A percentile compares a stretch with the other conserved stretches of the same genome.
Evolutionary conservation across 2,888 invertebrate species (phyloP).

Genomic region (Apamea monoglypha): DNA sequence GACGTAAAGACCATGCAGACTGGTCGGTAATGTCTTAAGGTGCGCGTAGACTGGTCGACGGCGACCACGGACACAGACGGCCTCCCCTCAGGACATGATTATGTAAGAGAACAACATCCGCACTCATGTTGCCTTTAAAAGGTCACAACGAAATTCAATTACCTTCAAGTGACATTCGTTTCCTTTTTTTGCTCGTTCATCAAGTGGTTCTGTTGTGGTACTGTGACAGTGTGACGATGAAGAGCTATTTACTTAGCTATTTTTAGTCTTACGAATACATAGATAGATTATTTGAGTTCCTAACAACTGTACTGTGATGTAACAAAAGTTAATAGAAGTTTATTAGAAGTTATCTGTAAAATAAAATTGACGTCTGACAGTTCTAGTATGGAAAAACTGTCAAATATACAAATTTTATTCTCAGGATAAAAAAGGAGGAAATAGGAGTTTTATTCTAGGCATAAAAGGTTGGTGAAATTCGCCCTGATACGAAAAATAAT

Average conservation of each 20-base stretch:
- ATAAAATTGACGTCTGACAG: no score
- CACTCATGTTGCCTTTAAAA: conserved; percentile 11
- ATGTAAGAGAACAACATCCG: conserved; percentile 34
- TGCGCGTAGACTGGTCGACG: neutral
- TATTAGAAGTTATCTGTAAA: no score
- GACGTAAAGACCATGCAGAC: neutral
- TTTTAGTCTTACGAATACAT: neutral
- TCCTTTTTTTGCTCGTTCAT: neutral
- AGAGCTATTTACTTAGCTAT: neutral
- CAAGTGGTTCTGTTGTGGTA: neutral
- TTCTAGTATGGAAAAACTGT: no score
- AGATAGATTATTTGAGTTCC: no score
- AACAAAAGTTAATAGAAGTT: neutral
- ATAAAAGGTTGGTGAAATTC: no score
- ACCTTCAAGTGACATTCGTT: conserved; percentile 14
- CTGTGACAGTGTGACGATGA: neutral
- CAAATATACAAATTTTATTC: no score
- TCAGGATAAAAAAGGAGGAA: no score
- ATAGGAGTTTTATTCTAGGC: no score
- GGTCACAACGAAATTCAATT: conserved; percentile 45
- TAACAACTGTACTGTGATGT: neutral
- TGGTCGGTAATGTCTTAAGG: neutral
- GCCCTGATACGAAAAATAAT: neutral
- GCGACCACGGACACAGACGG: conserved; percentile 8
- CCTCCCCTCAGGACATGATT: conserved; percentile 25